A percentile compares a stretch with the other conserved stretches of the same genome.
phyloP scores from a whole-genome alignment of 2,888 invertebrate species.

The Eristalinus sepulchralis region DNA sequence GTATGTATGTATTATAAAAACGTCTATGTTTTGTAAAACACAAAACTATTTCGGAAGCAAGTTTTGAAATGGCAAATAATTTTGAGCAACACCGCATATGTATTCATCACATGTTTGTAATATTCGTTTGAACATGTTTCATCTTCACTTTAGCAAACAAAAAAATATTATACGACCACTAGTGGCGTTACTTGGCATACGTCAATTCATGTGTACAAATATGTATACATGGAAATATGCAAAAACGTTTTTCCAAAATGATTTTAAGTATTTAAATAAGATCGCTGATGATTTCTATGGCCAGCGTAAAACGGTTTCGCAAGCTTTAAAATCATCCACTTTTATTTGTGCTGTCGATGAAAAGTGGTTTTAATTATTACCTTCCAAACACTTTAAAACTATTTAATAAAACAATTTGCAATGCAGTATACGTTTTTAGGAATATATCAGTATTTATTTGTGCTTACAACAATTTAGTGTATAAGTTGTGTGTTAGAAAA shows the following conservation, averaged over 20 bases:
- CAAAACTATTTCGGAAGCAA: not conserved
- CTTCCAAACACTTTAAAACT: not conserved
- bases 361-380: not conserved
- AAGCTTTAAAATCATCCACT: not conserved
- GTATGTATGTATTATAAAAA: slow-evolving; percentile 23
- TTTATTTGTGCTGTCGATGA: not conserved
- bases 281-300: not conserved
- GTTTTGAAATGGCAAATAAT: not conserved
- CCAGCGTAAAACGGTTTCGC: not conserved
- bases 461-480: not conserved
- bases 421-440: not conserved
- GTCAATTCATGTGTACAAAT: not conserved
- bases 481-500: not conserved
- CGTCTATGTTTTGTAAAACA: slow-evolving; percentile 28
- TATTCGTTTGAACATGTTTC: not conserved
- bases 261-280: too few relatives aligned
- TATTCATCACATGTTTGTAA: not conserved
- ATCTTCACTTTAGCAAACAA: not conserved
- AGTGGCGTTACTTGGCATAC: not conserved
- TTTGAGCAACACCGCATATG: not conserved
- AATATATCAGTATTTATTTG: not conserved
- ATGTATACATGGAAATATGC: too few relatives aligned
- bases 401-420: not conserved
- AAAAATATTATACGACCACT: too few relatives aligned
- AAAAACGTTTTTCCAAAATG: too few relatives aligned